phyloP scores from a whole-genome alignment of 2,888 invertebrate species.

The Petrophora chlorosata region DNA sequence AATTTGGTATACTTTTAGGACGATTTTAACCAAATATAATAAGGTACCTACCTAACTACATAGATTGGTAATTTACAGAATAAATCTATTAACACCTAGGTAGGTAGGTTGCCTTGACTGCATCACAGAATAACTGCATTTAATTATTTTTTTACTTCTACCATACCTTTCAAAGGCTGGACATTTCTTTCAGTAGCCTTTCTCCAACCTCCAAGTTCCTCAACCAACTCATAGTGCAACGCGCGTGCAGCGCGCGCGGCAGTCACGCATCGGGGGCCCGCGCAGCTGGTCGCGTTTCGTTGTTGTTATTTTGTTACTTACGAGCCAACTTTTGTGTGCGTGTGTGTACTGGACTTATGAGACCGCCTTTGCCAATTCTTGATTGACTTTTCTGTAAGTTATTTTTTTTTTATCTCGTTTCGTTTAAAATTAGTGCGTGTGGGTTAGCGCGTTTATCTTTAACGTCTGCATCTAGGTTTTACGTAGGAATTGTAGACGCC shows the following conservation, averaged over 20 bases:
- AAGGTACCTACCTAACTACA: no score
- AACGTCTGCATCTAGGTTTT: background rate
- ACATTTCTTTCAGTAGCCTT: background rate
- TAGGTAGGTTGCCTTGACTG: no score
- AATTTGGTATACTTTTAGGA: no score
- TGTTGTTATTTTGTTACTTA: background rate
- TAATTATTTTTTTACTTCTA: no score
- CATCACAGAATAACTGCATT: no score
- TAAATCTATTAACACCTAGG: no score
- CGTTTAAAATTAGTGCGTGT: background rate
- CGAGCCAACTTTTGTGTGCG: slow-evolving; percentile 5
- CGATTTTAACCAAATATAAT: no score
- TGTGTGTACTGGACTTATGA: slow-evolving; percentile 8
- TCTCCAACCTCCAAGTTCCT: background rate
- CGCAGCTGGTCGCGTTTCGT: slow-evolving; percentile 5
- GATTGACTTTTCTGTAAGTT: slow-evolving; percentile 5
- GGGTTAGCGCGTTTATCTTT: background rate
- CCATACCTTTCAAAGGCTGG: background rate
- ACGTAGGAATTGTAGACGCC: background rate
- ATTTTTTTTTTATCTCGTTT: background rate
- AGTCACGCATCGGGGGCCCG: slow-evolving; percentile 8
- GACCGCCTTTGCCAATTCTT: background rate
- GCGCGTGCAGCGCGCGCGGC: slow-evolving; percentile 1
- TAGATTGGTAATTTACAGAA: no score
- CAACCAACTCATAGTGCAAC: background rate